Evolutionary conservation across 2,113 vertebrate species (phyloP).

Genomic region (Cololabis saira): DNA sequence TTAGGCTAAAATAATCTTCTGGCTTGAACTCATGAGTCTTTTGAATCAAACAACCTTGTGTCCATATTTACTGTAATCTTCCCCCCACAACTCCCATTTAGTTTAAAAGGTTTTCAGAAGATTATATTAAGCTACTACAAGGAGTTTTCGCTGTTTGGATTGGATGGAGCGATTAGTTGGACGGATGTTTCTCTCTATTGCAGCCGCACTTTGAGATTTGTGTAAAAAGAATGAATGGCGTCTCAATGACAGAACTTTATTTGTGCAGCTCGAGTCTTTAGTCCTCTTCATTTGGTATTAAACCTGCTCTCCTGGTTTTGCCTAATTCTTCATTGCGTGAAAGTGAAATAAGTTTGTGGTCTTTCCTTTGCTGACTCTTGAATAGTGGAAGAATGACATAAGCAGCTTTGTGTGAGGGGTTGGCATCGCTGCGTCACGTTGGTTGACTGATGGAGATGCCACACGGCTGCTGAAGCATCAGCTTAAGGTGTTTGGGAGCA

Average conservation of each 20-base stretch:
- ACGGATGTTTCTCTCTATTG: background rate
- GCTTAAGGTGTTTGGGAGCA: conserved; percentile 32
- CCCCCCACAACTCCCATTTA: background rate
- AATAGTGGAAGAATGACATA: conserved; percentile 37
- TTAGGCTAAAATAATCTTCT: background rate
- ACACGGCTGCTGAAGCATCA: conserved; percentile 9
- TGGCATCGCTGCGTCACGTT: conserved; percentile 22
- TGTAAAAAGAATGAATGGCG: background rate
- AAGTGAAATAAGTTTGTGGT: background rate
- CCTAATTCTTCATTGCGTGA: conserved; percentile 2
- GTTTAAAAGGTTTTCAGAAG: conserved; percentile 12
- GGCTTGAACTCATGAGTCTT: background rate
- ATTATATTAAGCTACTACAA: conserved; percentile 15
- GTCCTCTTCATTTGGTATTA: conserved; percentile 4
- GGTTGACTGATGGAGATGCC: conserved; percentile 20
- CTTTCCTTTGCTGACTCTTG: conserved; percentile 6
- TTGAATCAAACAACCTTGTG: background rate
- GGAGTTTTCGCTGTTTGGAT: background rate
- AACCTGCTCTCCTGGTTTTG: background rate
- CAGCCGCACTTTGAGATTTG: conserved; percentile 1
- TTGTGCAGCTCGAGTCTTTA: background rate
- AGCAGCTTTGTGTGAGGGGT: conserved; percentile 56
- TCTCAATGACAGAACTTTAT: conserved; percentile 6
- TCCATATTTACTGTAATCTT: background rate
- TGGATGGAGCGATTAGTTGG: background rate